phyloP scores from a whole-genome alignment of 2,888 invertebrate species.

The Chalcis sispes region DNA sequence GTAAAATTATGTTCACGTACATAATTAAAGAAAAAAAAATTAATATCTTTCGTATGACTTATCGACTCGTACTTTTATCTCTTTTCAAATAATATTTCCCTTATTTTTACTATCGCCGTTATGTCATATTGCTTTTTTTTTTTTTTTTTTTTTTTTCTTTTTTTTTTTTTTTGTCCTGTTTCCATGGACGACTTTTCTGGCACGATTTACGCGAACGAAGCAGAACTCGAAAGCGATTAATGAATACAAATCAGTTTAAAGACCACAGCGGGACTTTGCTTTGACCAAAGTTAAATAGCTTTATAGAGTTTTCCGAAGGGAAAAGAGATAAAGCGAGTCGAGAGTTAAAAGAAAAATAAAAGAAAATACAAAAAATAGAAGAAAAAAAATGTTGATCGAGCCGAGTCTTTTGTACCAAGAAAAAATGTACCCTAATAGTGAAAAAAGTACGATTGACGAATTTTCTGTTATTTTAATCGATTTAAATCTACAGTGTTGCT shows the following conservation, averaged over 20 bases:
- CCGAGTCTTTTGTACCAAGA: constrained; percentile 23
- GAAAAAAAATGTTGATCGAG: constrained; percentile 17
- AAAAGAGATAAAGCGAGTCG: no score
- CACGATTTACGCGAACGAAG: constrained; percentile 45
- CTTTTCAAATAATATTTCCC: not conserved
- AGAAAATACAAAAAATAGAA: constrained; percentile 8
- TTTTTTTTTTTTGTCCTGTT: not conserved
- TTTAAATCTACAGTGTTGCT: no score
- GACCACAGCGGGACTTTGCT: constrained; percentile 26
- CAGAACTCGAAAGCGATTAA: constrained; percentile 53
- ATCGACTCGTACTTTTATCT: not conserved
- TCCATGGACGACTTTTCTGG: constrained; percentile 45
- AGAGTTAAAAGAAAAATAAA: not conserved
- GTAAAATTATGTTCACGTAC: no score
- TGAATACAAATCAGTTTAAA: constrained; percentile 58
- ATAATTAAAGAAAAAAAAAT: no score
- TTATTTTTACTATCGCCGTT: constrained; percentile 7
- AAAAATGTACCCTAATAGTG: not conserved
- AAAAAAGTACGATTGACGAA: constrained; percentile 12
- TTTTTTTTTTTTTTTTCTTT: no score
- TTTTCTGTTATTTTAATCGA: constrained; percentile 18
- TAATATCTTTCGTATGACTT: not conserved
- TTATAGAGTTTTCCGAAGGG: constrained; percentile 36
- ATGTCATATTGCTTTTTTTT: constrained; percentile 3
- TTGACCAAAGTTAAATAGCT: constrained; percentile 52